Evolutionary conservation across 2,888 invertebrate genomes (phyloP).

Genomic region (Orthonevra nobilis): DNA sequence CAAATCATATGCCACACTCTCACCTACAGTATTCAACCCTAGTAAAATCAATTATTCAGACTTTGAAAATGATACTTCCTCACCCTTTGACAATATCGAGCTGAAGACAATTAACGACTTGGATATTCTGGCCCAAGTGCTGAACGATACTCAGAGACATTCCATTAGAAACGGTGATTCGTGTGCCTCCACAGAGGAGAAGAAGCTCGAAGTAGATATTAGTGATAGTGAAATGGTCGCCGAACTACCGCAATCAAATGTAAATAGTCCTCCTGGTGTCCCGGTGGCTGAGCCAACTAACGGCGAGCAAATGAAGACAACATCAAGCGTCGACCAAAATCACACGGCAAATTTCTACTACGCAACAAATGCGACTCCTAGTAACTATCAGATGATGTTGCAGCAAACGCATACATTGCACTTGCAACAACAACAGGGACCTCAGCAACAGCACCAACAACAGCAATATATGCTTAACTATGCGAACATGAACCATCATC

Average conservation of each 20-base stretch:
- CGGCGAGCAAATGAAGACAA: not conserved
- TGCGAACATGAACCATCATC: slow-evolving; percentile 65
- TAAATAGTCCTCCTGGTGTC: slow-evolving; percentile 33
- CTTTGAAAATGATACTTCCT: slow-evolving; percentile 95
- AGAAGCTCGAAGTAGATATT: not conserved
- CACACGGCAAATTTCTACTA: slow-evolving; percentile 53
- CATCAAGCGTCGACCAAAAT: slow-evolving; percentile 8
- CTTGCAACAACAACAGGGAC: slow-evolving; percentile 20
- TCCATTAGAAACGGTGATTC: slow-evolving; percentile 60
- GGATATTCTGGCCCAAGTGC: slow-evolving; percentile 92
- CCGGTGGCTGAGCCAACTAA: slow-evolving; percentile 1
- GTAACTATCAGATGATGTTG: slow-evolving; percentile 45
- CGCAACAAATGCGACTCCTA: slow-evolving; percentile 45
- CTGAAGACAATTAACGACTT: slow-evolving; percentile 95
- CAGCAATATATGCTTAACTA: slow-evolving; percentile 68
- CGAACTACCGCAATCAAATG: slow-evolving; percentile 18
- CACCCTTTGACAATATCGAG: slow-evolving; percentile 96
- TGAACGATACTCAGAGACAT: slow-evolving; percentile 79
- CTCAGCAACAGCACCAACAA: slow-evolving; percentile 42
- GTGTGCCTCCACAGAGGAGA: not conserved
- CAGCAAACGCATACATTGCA: slow-evolving; percentile 72
- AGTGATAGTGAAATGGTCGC: slow-evolving; percentile 14
- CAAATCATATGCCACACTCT: slow-evolving; percentile 35
- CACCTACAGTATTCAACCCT: slow-evolving; percentile 65
- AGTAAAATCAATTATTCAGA: slow-evolving; percentile 83